These are phyloP conservation scores for Euthynnus affinis DNA, from an alignment of 2,797 vertebrate species.

Conservation along the genomic window DNA sequence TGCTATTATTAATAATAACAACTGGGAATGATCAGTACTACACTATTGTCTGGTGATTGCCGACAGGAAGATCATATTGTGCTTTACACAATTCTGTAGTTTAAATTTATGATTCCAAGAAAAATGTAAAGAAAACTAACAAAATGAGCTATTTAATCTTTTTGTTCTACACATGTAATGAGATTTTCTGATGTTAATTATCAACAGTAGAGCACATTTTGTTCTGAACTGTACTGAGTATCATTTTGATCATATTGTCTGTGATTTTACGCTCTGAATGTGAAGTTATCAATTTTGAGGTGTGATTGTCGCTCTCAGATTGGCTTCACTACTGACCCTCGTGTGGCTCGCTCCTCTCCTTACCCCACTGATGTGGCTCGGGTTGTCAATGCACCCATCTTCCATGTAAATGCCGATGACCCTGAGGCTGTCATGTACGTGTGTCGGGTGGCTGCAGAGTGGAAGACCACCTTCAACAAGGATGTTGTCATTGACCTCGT, in stretches of 20 bases:
- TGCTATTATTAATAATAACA: not conserved
- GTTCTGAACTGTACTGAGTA: not conserved
- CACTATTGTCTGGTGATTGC: not conserved
- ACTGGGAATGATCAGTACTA: too few species aligned
- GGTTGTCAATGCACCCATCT: constrained; percentile 93
- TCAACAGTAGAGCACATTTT: not conserved
- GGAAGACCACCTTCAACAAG: constrained; percentile 93
- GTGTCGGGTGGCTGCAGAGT: constrained; percentile 92
- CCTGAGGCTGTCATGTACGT: constrained; percentile 93
- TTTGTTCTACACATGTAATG: not conserved
- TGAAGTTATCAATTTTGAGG: not conserved
- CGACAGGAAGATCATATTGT: not conserved
- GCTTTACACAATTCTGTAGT: not conserved
- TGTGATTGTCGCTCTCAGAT: constrained; percentile 84
- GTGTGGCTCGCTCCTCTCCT: constrained; percentile 92
- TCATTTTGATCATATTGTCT: not conserved
- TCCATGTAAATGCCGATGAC: constrained; percentile 93
- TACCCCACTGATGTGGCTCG: constrained; percentile 93
- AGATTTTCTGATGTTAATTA: not conserved
- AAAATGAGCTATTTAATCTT: not conserved
- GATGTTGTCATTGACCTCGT: constrained; percentile 95
- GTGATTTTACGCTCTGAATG: not conserved
- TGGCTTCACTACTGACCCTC: constrained; percentile 93
- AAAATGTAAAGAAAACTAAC: not conserved
- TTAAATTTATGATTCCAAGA: not conserved